phyloP scores from a whole-genome alignment of 2,888 invertebrate genomes.

The Orchesella flavescens region DNA sequence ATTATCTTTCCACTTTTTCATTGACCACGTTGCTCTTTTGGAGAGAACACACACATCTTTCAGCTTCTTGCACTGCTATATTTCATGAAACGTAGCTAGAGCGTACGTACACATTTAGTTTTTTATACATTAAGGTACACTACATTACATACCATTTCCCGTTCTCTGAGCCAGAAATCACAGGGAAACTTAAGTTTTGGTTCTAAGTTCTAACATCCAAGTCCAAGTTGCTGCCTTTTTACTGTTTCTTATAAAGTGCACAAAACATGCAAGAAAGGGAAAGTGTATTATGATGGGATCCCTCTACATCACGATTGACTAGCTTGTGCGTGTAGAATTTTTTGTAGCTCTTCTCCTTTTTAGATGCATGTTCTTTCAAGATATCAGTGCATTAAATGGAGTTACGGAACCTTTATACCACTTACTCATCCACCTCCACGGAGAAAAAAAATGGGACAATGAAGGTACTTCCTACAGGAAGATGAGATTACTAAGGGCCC shows the following conservation, averaged over 20 bases:
- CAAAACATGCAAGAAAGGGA: neutral
- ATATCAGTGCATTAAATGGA: too few relatives aligned
- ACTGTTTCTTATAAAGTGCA: neutral
- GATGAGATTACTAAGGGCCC: neutral
- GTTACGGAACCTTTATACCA: too few relatives aligned
- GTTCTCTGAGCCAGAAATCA: too few relatives aligned
- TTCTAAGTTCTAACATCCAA: too few relatives aligned
- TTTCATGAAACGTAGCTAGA: neutral
- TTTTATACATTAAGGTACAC: conserved; percentile 14
- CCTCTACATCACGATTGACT: too few relatives aligned
- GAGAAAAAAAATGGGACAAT: neutral
- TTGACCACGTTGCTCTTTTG: neutral
- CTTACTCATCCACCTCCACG: neutral
- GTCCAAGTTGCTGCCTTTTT: conserved; percentile 8
- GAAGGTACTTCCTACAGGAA: neutral
- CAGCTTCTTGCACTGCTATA: neutral
- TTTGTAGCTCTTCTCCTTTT: too few relatives aligned
- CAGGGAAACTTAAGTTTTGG: too few relatives aligned
- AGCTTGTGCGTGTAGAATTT: too few relatives aligned
- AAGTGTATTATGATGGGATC: too few relatives aligned
- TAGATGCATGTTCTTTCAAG: too few relatives aligned
- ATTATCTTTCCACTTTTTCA: conserved; percentile 9
- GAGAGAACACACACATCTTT: neutral
- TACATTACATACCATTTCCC: neutral
- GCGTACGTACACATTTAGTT: neutral